Evolutionary conservation across 2,113 vertebrate species (phyloP).

Genomic region (Boulengeromyrus knoepffleri): DNA sequence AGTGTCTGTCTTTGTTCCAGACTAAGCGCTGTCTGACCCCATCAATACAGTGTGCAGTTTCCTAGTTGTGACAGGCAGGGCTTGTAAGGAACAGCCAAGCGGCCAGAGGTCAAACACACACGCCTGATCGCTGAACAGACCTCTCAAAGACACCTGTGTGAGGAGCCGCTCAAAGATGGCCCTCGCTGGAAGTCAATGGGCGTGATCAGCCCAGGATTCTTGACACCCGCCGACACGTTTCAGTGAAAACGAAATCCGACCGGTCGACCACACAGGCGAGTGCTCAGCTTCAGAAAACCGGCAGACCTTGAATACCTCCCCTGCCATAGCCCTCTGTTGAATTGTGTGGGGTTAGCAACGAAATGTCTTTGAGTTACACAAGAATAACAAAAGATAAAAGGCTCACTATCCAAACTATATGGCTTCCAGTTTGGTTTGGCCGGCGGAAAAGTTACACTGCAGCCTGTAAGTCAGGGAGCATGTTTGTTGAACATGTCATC

Average conservation of each 20-base stretch:
- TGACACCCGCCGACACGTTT: neutral
- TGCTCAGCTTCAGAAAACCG: neutral
- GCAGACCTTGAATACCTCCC: neutral
- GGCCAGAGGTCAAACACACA: neutral
- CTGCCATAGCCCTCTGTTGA: neutral
- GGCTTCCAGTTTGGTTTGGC: conserved; percentile 8
- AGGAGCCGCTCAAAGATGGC: neutral
- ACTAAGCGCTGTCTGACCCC: neutral
- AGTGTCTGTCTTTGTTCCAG: neutral
- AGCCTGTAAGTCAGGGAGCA: conserved; percentile 11
- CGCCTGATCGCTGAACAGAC: neutral
- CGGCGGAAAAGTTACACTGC: neutral
- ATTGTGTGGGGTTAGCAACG: neutral
- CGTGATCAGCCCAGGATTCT: neutral
- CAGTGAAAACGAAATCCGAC: neutral
- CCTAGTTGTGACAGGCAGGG: conserved; percentile 1
- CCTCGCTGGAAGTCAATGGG: neutral
- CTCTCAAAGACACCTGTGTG: neutral
- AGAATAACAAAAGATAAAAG: conserved; percentile 26
- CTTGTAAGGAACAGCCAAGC: neutral
- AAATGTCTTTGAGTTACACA: conserved; percentile 6
- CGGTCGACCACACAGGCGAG: neutral
- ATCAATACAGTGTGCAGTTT: neutral
- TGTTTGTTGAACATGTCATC: conserved; percentile 15
- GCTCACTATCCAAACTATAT: conserved; percentile 17